These are phyloP conservation scores for Heliconius charithonia DNA, from an alignment of 2,888 invertebrate genomes.

Conservation along the genomic window DNA sequence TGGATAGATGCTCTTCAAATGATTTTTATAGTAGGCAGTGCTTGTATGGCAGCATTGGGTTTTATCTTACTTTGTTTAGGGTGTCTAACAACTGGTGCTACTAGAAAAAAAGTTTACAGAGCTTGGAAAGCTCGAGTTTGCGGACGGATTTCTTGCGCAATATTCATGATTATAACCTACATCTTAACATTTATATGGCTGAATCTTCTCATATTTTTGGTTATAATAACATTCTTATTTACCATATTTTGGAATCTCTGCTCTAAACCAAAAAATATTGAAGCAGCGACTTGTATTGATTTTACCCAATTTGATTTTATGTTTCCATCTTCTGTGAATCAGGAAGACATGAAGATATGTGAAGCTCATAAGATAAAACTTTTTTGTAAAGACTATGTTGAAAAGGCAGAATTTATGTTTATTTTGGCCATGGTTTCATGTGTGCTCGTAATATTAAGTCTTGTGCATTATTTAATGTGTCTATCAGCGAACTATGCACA, in stretches of 20 bases:
- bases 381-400: conserved; percentile 96
- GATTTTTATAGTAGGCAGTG: conserved; percentile 94
- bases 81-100: conserved; percentile 96
- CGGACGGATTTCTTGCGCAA: conserved; percentile 92
- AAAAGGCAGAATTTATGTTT: conserved; percentile 95
- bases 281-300: conserved; percentile 90
- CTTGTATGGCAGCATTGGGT: conserved; percentile 95
- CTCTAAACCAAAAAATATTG: conserved; percentile 85
- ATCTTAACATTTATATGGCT: conserved; percentile 93
- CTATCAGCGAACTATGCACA: conserved; percentile 97
- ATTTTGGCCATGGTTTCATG: conserved; percentile 93
- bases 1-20: conserved; percentile 96
- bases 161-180: conserved; percentile 95
- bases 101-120: conserved; percentile 94
- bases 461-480: conserved; percentile 97
- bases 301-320: conserved; percentile 95
- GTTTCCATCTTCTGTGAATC: conserved; percentile 90
- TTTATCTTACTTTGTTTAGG: conserved; percentile 96
- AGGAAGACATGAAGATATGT: conserved; percentile 93
- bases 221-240: conserved; percentile 92
- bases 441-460: conserved; percentile 91
- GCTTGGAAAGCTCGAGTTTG: conserved; percentile 96
- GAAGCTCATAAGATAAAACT: conserved; percentile 91
- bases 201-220: conserved; percentile 90
- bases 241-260: conserved; percentile 96